Base-by-base conservation (phyloP, 2,797 vertebrate genomes). In the Acrossocheilus wenchowensis region DNA sequence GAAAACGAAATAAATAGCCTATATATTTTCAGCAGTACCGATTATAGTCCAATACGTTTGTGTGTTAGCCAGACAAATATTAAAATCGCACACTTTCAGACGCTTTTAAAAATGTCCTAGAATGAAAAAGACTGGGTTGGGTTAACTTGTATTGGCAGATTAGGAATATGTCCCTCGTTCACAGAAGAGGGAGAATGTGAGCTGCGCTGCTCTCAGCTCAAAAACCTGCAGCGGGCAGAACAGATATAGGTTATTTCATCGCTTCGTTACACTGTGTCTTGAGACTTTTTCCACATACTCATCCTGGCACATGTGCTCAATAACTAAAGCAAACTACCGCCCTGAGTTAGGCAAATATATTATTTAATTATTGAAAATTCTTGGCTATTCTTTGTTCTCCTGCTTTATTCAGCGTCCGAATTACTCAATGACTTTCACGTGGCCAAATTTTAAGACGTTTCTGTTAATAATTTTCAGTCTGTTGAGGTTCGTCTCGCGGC, bases 311-410 rank as follows among this genome's bases (percentile, higher is more conserved):
- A 92, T 94, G 94, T 93, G 86, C 78, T 90, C 92, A 94, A 94
- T 94, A 93, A 30, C 30, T 30, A 30, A 30, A 94, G 93, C 93
- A 93, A 69, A 34, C 62, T 45, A 50, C 87, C 88, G 91, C 92
- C 90, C 87, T 83, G 86, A 94, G 94, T 92, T 91, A 88, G 90
- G 86, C 92, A 93, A 93, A 95, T 94, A 30, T 92, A 95, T 95
- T 90, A 95, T 94, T 94, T 91, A 92, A 89, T 93, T 91, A 92
- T 92, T 92, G 90, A 86, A 86, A 89, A 92, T 89, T 82, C 72
- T 77, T 64, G 11, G 39, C 78, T 72, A 85, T 78, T 73, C 36
- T 64, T 64, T 75, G 80, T 80, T 48, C 82, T 82, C 77, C 79
- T 8, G 6, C 7, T 79, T 74, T 50, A 30, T 71, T 79, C 10